phyloP scores from a whole-genome alignment of 2,797 vertebrate genomes.

The Periophthalmus magnuspinnatus region DNA sequence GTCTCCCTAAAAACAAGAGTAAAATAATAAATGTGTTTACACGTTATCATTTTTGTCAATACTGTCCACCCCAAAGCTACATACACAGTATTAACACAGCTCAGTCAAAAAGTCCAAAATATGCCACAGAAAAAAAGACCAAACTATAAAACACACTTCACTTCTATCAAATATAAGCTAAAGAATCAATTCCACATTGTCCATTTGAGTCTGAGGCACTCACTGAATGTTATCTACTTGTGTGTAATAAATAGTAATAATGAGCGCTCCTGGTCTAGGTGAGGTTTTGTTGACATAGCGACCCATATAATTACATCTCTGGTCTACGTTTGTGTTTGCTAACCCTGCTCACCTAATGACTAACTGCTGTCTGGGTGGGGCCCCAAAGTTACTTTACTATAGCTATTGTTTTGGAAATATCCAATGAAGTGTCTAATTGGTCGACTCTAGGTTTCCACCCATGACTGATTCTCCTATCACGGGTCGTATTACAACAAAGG shows the following conservation, averaged over 20 bases:
- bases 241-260: conserved; percentile 3
- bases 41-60: not conserved
- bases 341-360: conserved; percentile 26
- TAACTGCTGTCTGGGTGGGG: conserved; percentile 41
- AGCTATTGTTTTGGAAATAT: conserved; percentile 13
- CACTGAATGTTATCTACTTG: not conserved
- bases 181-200: not conserved
- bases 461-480: not conserved
- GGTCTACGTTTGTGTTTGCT: conserved; percentile 17
- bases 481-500: conserved; percentile 24
- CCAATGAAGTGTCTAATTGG: conserved; percentile 7
- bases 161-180: not conserved
- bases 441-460: conserved; percentile 7
- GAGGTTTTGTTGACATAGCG: not conserved
- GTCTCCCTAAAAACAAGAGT: too few species aligned
- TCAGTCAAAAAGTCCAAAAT: too few species aligned
- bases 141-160: not conserved
- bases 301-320: conserved; percentile 32
- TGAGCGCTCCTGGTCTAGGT: not conserved
- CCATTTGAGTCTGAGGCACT: not conserved
- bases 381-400: conserved; percentile 12
- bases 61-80: too few species aligned
- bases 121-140: too few species aligned
- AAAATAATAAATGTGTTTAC: not conserved
- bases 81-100: too few species aligned